phyloP scores from a whole-genome alignment of 2,113 vertebrate species.

The Cavia aperea region DNA sequence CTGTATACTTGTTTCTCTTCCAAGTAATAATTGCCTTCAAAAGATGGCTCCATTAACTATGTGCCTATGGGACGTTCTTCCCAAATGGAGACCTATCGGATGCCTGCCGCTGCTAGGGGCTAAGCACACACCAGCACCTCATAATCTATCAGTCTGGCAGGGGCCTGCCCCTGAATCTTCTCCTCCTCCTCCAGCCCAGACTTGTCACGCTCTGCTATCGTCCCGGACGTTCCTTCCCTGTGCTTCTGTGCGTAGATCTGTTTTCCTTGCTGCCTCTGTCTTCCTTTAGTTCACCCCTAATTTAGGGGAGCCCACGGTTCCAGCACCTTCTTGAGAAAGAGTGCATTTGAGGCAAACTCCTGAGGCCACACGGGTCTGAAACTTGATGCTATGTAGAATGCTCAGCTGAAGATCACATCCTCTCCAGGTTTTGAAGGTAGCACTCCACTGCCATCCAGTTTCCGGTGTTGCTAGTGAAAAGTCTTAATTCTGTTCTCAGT shows the following conservation, averaged over 20 bases:
- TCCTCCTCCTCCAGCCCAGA: not conserved
- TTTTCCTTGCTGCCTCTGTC: not conserved
- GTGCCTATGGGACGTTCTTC: not conserved
- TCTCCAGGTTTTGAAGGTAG: not conserved
- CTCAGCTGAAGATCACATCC: not conserved
- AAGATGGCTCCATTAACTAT: not conserved
- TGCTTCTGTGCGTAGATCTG: not conserved
- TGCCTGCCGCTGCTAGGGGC: not conserved
- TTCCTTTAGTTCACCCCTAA: not conserved
- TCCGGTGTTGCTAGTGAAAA: conserved; percentile 21
- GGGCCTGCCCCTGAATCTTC: not conserved
- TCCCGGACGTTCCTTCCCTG: not conserved
- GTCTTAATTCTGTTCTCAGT: not conserved
- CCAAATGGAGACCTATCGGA: not conserved
- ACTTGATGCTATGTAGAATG: not conserved
- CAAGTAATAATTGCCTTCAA: conserved; percentile 1
- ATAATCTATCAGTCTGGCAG: not conserved
- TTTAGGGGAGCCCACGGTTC: not conserved
- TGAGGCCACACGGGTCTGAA: not conserved
- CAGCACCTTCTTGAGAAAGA: conserved; percentile 23
- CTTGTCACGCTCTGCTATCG: not conserved
- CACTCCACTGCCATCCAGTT: not conserved
- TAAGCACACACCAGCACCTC: not conserved
- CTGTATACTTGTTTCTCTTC: not conserved
- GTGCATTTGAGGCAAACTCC: not conserved